These are phyloP conservation scores for Girardia tigrina DNA, from an alignment of 2,888 invertebrate genomes.

Conservation along the genomic window DNA sequence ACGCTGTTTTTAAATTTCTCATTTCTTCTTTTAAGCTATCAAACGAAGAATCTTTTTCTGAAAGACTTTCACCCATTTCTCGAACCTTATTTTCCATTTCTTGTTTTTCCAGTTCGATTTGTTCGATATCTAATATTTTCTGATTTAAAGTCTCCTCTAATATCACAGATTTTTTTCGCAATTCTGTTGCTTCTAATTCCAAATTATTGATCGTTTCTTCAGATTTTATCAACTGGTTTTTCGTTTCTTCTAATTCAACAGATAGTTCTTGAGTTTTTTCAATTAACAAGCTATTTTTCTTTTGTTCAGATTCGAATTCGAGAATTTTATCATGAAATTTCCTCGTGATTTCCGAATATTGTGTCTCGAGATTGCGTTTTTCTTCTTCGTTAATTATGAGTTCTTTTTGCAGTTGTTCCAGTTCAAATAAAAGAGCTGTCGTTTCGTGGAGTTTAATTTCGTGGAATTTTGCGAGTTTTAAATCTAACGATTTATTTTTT, in stretches of 20 bases:
- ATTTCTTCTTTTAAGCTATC: neutral
- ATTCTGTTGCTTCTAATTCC: neutral
- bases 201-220: neutral
- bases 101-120: neutral
- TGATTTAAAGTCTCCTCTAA: neutral
- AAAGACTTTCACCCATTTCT: neutral
- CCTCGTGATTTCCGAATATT: neutral
- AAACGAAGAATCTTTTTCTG: neutral
- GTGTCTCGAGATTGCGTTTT: neutral
- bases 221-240: neutral
- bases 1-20: neutral
- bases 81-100: neutral
- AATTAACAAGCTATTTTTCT: conserved; percentile 17
- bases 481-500: neutral
- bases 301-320: neutral
- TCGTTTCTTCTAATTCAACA: neutral
- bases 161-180: neutral
- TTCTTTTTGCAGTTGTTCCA: conserved; percentile 13
- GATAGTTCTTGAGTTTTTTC: neutral
- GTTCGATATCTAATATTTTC: neutral
- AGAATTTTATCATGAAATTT: neutral
- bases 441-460: neutral
- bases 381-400: neutral
- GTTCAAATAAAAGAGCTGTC: neutral
- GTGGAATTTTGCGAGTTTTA: neutral